A percentile compares a stretch with the other conserved stretches of the same genome.
Conservation (phyloP, 1,140 invertebrate species). For the Diorhabda carinulata region DNA sequence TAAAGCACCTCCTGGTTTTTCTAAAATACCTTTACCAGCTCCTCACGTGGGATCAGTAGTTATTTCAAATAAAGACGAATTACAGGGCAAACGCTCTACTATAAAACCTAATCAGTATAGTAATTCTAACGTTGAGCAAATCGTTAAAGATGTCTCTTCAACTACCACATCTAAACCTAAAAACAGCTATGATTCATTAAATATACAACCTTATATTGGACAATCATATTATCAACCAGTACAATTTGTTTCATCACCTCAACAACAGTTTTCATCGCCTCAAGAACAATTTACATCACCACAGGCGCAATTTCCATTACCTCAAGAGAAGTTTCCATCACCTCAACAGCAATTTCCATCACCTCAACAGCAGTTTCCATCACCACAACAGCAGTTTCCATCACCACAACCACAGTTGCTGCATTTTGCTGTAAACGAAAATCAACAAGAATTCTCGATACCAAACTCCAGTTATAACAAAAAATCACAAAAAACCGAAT, state of each 20-base stretch:
- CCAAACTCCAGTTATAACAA: not conserved
- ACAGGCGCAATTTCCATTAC: no score
- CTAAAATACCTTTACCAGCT: slow-evolving; percentile 77
- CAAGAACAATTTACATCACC: not conserved
- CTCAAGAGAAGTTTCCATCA: no score
- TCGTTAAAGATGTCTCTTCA: not conserved
- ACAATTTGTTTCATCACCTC: not conserved
- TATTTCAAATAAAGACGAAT: slow-evolving; percentile 49
- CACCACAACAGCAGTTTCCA: not conserved
- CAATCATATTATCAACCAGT: slow-evolving; percentile 7
- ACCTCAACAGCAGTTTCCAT: no score
- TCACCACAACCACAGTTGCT: slow-evolving; percentile 4
- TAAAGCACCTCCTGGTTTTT: slow-evolving; percentile 72
- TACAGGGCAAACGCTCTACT: slow-evolving; percentile 11
- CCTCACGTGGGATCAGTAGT: slow-evolving; percentile 82
- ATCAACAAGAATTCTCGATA: not conserved
- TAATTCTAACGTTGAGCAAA: slow-evolving; percentile 16
- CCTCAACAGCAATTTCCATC: no score
- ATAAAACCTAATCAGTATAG: slow-evolving; percentile 18
- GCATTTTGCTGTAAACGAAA: not conserved
- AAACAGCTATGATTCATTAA: not conserved
- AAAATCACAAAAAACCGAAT: not conserved
- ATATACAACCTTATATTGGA: not conserved
- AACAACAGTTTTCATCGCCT: not conserved
- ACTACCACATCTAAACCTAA: slow-evolving; percentile 1